phyloP scores from a whole-genome alignment of 2,888 invertebrate genomes.

The Orthosia gracilis region DNA sequence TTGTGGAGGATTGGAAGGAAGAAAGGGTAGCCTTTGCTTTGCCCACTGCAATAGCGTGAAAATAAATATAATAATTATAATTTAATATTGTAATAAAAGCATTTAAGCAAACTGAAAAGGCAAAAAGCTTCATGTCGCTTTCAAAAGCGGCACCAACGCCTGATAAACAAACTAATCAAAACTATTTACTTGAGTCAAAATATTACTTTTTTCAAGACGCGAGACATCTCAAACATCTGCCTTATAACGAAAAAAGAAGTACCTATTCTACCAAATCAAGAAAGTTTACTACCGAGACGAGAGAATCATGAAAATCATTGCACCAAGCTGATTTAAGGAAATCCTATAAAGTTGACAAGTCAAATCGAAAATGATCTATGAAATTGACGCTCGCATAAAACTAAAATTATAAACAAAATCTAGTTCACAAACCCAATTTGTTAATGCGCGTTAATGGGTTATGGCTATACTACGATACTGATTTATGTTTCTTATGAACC shows the following conservation, averaged over 20 bases:
- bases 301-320: not conserved
- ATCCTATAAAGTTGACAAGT: slow-evolving; percentile 1
- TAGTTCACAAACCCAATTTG: slow-evolving; percentile 63
- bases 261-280: not conserved
- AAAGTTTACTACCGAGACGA: not conserved
- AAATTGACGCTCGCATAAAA: slow-evolving; percentile 26
- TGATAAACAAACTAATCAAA: not conserved
- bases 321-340: not conserved
- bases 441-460: slow-evolving; percentile 59
- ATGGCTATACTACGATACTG: slow-evolving; percentile 51
- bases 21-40: too few relatives aligned
- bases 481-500: slow-evolving; percentile 64
- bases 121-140: not conserved
- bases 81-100: too few relatives aligned
- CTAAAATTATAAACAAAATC: slow-evolving; percentile 55
- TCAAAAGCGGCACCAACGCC: too few relatives aligned
- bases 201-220: too few relatives aligned
- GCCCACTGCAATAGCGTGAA: too few relatives aligned
- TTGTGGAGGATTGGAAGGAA: too few relatives aligned
- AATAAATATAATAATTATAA: too few relatives aligned
- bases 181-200: too few relatives aligned
- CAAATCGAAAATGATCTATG: not conserved
- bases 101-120: not conserved
- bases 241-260: too few relatives aligned
- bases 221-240: not conserved